phyloP scores from a whole-genome alignment of 2,797 vertebrate genomes.

The Phrynocephalus guinanensis region DNA sequence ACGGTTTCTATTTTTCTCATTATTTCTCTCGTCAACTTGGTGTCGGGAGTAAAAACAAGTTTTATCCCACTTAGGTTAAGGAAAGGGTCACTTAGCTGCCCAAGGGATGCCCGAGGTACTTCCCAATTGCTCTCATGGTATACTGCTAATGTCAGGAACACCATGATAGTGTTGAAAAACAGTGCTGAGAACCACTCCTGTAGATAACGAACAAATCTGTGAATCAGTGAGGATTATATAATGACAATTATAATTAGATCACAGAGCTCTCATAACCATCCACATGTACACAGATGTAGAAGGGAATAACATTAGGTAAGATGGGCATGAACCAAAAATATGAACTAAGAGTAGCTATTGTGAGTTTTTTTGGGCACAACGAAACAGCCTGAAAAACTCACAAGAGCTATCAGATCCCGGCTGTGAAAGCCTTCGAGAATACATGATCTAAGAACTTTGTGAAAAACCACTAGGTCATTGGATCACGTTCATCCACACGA shows the following conservation, averaged over 20 bases:
- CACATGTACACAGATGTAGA: no score
- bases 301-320: no score
- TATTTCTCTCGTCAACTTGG: constrained; percentile 63
- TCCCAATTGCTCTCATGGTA: neutral
- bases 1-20: constrained; percentile 68
- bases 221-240: neutral
- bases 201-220: neutral
- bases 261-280: no score
- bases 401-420: no score
- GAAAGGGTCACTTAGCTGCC: constrained; percentile 65
- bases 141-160: fast-evolving
- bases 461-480: no score
- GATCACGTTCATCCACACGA: no score
- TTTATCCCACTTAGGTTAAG: constrained; percentile 42
- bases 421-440: no score
- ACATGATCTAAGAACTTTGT: no score
- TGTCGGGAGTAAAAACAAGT: constrained; percentile 68
- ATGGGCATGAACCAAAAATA: no score
- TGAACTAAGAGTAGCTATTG: no score
- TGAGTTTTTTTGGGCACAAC: no score
- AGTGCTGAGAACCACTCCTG: constrained; percentile 74
- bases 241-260: neutral
- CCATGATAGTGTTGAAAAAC: constrained; percentile 53
- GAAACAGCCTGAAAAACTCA: no score
- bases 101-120: constrained; percentile 61